Evolutionary conservation across 2,113 vertebrate species (phyloP), one percentile per base, ranked within the genome.

Genomic region (Montifringilla adamsi): DNA sequence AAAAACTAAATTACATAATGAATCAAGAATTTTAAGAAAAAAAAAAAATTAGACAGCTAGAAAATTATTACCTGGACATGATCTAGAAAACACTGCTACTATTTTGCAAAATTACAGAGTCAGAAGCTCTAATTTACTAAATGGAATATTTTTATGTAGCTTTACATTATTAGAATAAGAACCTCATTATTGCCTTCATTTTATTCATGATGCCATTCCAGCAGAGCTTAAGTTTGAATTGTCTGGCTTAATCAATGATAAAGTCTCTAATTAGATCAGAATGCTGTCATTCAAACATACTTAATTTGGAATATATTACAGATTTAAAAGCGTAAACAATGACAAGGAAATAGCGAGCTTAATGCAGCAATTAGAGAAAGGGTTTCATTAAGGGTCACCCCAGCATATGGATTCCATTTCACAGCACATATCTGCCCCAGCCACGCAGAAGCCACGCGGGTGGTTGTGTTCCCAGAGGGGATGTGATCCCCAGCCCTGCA

Each of bases 271-370:
- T 96, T 79, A 87, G 89, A 84, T 78, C 92, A 94, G 91, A 95
- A 96, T 80, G 82, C 90, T 95, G 92, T 27, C 95, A 93, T 80
- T 97, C 92, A 96, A 95, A 97, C 23, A 17, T 83, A 66, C 91
- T 87, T 93, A 93, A 96, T 95, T 96, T 94, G 84, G 95, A 96
- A 96, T 93, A 94, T 68, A 94, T 96, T 84, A 53, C 84, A 83
- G 90, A 95, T 95, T 95, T 94, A 30, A 95, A 94, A 96, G 79
- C 18, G 1, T 94, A 93, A 97, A 96, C 93, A 96, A 76, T 92
- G 94, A 91, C 95, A 85, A 85, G 95, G 93, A 96, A 97, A 96
- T 87, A 84, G 67, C 4, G 0, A 93, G 74, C 85, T 85, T 95
- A 97, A 95, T 89, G 73, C 66, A 96, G 87, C 89, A 96, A 96